Evolutionary conservation across 2,113 vertebrate species (phyloP).

Genomic region (Corvus cornix): DNA sequence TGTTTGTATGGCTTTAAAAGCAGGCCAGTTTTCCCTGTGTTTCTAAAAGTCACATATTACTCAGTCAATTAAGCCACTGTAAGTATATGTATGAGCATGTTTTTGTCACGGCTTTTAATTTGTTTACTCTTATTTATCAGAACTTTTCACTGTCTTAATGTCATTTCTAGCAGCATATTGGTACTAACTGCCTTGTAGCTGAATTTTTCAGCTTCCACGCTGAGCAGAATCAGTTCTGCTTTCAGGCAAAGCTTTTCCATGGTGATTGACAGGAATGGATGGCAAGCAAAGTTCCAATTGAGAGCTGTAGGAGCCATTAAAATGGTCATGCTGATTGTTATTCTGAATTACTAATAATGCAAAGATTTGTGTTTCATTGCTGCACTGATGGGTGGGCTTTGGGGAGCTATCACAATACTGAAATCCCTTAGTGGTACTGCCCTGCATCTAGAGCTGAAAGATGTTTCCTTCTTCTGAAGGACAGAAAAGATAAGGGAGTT

Average conservation of each 20-base stretch:
- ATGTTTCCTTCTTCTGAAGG: constrained; percentile 19
- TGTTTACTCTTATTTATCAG: constrained; percentile 17
- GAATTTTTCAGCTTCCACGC: not conserved
- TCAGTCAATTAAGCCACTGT: not conserved
- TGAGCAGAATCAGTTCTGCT: constrained; percentile 44
- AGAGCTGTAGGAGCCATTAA: not conserved
- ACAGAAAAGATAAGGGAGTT: constrained; percentile 19
- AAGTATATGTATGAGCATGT: not conserved
- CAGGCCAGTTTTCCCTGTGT: not conserved
- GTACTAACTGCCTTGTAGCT: not conserved
- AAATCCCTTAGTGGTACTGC: not conserved
- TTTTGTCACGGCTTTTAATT: not conserved
- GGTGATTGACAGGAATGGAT: constrained; percentile 55
- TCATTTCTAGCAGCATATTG: constrained; percentile 12
- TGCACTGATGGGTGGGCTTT: constrained; percentile 11
- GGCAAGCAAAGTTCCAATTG: not conserved
- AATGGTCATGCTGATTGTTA: constrained; percentile 19
- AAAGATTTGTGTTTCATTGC: constrained; percentile 41
- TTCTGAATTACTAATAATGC: constrained; percentile 60
- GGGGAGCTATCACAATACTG: not conserved
- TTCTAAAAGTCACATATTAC: not conserved
- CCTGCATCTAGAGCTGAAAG: constrained; percentile 30
- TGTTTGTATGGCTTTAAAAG: not conserved
- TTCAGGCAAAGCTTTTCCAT: not conserved
- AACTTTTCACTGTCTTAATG: constrained; percentile 3